Evolutionary conservation across 2,113 vertebrate species (phyloP).

Genomic region (Ictidomys tridecemlineatus): DNA sequence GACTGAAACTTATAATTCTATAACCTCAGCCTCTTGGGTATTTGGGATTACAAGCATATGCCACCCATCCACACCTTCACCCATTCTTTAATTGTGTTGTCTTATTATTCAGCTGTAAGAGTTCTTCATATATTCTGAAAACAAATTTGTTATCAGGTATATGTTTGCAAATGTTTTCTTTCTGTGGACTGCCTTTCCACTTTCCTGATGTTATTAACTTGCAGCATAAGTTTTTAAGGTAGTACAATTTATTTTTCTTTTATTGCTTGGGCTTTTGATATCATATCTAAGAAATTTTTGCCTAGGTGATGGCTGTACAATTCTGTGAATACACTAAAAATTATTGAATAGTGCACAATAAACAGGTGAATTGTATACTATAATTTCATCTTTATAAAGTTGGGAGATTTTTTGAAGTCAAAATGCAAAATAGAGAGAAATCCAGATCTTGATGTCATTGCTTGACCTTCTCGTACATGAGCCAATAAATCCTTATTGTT

Average conservation of each 20-base stretch:
- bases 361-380: not conserved
- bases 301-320: not conserved
- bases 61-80: not conserved
- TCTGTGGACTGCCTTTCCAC: not conserved
- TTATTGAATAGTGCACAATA: not conserved
- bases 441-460: not conserved
- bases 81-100: slow-evolving; percentile 40
- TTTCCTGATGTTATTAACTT: not conserved
- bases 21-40: too few relatives aligned
- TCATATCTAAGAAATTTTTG: slow-evolving; percentile 33
- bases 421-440: not conserved
- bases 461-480: not conserved
- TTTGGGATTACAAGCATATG: too few relatives aligned
- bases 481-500: slow-evolving; percentile 30
- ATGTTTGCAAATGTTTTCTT: slow-evolving; percentile 44
- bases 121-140: slow-evolving; percentile 50
- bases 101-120: slow-evolving; percentile 8
- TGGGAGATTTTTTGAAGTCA: too few relatives aligned
- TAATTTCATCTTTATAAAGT: slow-evolving; percentile 19
- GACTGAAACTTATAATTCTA: too few relatives aligned
- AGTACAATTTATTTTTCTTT: slow-evolving; percentile 22
- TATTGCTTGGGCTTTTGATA: slow-evolving; percentile 1
- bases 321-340: slow-evolving; percentile 26
- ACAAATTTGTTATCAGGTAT: slow-evolving; percentile 1
- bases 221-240: not conserved